Conservation (phyloP, 2,113 vertebrate species). For the Camelus bactrianus region DNA sequence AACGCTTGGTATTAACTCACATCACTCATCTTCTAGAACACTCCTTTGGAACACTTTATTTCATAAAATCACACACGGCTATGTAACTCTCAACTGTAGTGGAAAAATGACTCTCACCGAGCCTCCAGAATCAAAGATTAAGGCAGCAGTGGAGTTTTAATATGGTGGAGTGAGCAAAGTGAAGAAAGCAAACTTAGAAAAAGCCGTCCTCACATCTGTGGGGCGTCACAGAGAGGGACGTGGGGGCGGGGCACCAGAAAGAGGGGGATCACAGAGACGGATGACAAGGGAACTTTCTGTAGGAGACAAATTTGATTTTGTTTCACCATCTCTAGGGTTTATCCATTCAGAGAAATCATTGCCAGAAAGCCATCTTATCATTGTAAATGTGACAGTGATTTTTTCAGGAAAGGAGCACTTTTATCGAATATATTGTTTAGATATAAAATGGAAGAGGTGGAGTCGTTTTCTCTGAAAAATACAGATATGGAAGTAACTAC, state of each 20-base stretch:
- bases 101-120: not conserved
- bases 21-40: constrained; percentile 47
- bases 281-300: not conserved
- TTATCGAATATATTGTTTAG: not conserved
- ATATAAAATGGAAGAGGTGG: not conserved
- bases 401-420: not conserved
- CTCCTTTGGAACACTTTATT: constrained; percentile 1
- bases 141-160: constrained; percentile 1
- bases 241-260: not conserved
- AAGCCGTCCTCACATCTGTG: not conserved
- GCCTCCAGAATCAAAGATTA: not conserved
- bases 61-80: constrained; percentile 2
- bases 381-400: not conserved
- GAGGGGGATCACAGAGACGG: not conserved
- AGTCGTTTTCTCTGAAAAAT: constrained; percentile 19
- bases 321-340: not conserved
- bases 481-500: not conserved
- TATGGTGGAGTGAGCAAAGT: not conserved
- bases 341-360: not conserved
- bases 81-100: constrained; percentile 12
- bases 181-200: not conserved
- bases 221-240: not conserved
- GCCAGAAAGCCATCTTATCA: not conserved
- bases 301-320: not conserved
- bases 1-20: constrained; percentile 22